Conservation (phyloP, 2,797 vertebrate genomes). For the Eulemur mongoz region DNA sequence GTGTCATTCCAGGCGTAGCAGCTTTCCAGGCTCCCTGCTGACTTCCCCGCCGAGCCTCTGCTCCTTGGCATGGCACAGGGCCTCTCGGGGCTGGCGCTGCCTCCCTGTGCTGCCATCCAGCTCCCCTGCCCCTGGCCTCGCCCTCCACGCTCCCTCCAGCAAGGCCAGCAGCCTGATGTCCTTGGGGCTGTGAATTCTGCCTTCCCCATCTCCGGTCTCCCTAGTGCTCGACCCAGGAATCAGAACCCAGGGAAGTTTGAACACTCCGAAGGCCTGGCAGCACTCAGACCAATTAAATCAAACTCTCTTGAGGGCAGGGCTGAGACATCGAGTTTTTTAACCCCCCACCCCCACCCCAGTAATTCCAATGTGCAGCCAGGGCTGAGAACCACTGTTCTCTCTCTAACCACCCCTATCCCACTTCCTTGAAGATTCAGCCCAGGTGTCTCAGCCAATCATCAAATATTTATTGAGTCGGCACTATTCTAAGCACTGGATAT, state of each 20-base stretch:
- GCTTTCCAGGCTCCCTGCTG: neutral
- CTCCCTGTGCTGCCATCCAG: neutral
- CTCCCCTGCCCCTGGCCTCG: neutral
- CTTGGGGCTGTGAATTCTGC: neutral
- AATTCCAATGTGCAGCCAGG: neutral
- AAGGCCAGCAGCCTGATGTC: no score
- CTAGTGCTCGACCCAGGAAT: neutral
- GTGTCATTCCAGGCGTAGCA: neutral
- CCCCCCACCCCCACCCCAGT: neutral
- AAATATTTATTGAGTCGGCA: conserved; percentile 56
- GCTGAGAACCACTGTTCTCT: neutral
- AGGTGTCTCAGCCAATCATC: conserved; percentile 60
- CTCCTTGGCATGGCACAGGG: neutral
- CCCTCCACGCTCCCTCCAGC: neutral
- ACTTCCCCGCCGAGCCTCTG: neutral
- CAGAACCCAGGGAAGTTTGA: neutral
- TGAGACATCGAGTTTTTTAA: neutral
- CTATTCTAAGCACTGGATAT: conserved; percentile 71
- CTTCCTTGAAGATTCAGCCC: conserved; percentile 23
- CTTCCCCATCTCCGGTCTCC: neutral
- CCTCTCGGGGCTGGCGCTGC: neutral
- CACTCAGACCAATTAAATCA: neutral
- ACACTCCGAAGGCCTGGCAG: neutral
- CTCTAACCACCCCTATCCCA: neutral
- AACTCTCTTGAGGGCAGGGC: neutral